Evolutionary conservation across 35 echinoderm and acorn worm species (phyloP).

Genomic region (Patiria miniata): DNA sequence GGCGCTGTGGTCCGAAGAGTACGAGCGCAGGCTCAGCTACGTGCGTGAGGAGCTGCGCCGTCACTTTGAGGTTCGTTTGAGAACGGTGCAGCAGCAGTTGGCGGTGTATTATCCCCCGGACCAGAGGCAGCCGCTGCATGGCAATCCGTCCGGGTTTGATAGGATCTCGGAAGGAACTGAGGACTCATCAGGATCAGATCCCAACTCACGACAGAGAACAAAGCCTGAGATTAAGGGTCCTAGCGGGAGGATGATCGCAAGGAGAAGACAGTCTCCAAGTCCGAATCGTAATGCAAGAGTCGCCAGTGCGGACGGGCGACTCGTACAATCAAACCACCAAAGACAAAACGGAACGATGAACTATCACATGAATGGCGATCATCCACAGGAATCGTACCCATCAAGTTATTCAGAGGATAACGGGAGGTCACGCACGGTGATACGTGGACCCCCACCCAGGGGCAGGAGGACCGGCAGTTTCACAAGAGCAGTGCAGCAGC

Average conservation of each 20-base stretch:
- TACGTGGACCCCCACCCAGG: constrained; percentile 17
- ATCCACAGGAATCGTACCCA: not conserved
- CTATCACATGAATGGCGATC: not conserved
- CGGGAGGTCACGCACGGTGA: constrained; percentile 1
- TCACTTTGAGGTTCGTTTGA: constrained; percentile 75
- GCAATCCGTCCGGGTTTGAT: not conserved
- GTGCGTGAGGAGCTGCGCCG: constrained; percentile 65
- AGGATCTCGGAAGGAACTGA: constrained; percentile 31
- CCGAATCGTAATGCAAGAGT: not conserved
- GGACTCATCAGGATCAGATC: not conserved
- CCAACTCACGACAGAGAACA: not conserved
- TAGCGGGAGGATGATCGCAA: constrained; percentile 20
- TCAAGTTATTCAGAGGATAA: not conserved
- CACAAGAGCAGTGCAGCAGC: constrained; percentile 42
- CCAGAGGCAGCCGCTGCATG: constrained; percentile 18
- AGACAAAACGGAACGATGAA: not conserved
- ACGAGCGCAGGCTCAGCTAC: constrained; percentile 54
- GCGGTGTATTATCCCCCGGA: constrained; percentile 7
- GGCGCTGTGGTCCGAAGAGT: constrained; percentile 65
- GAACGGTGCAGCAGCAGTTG: constrained; percentile 72
- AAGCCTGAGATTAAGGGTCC: constrained; percentile 8
- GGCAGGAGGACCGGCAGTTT: constrained; percentile 45
- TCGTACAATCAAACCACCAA: not conserved
- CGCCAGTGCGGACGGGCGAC: not conserved
- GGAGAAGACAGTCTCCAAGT: not conserved